Evolutionary conservation across 2,113 vertebrate species (phyloP), one percentile per base, ranked within the genome.

Genomic region (pig (Sus scrofa)): DNA sequence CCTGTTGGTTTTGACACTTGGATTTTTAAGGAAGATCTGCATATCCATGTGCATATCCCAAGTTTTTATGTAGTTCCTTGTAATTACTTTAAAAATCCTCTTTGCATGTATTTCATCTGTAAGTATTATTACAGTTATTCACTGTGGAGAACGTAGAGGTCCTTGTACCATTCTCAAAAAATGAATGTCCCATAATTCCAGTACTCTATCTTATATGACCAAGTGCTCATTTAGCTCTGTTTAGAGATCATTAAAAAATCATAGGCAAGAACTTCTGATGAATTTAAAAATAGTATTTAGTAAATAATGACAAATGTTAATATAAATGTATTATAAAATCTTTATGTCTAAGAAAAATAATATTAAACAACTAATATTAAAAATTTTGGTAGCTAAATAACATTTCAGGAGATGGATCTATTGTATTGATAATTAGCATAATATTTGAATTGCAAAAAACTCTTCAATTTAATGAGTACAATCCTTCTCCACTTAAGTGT

Each of bases 341-440:
- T 56, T 44, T 68, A 96, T 54, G 58, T 97, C 73, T 94, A 83
- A 96, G 89, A 97, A 97, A 68, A 86, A 83, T 91, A 87, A 79
- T 82, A 91, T 91, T 88, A 96, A 83, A 95, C 58, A 92, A 70
- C 65, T 71, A 92, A 44, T 63, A 91, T 73, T 88, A 68, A 75
- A 90, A 97, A 82, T 95, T 95, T 97, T 96, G 58, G 34, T 92
- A 95, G 81, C 85, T 54, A 54, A 97, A 90, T 85, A 95, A 84
- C 87, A 71, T 90, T 97, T 68, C 84, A 95, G 24, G 37, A 97
- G 63, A 95, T 78, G n/a, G 75, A 94, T 92, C 91, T 96, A 56
- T 44, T 96, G 20, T 75, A 96, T 37, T 68, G 58, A 92, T 95
- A 97, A 95, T 98, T 98, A 98, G 71, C 90, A 95, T 98, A 96